A percentile compares a stretch with the other conserved stretches of the same genome.
These are phyloP conservation scores for Avahi laniger DNA, from an alignment of 2,797 vertebrate genomes.

Conservation along the genomic window DNA sequence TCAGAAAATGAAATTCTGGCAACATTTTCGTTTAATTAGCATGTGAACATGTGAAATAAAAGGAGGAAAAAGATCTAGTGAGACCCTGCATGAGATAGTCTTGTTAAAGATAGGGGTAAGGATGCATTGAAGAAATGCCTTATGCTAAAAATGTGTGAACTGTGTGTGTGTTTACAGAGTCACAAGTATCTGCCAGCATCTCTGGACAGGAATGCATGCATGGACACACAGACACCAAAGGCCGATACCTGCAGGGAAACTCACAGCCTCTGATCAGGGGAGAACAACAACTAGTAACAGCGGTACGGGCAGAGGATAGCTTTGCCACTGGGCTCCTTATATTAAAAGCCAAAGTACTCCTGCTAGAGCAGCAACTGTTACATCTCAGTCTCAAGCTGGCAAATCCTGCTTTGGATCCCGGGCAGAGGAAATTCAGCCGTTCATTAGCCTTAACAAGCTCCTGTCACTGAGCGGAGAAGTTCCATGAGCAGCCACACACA, in stretches of 20 bases:
- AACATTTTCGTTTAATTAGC: slow-evolving; percentile 78
- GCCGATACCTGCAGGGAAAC: slow-evolving; percentile 43
- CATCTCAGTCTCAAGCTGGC: slow-evolving; percentile 32
- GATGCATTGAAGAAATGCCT: background rate
- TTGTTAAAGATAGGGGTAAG: slow-evolving; percentile 67
- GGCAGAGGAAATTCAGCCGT: slow-evolving; percentile 74
- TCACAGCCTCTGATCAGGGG: slow-evolving; percentile 7
- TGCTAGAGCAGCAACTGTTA: slow-evolving; percentile 57
- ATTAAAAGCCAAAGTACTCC: slow-evolving; percentile 47
- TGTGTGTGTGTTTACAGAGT: background rate
- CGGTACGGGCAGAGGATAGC: background rate
- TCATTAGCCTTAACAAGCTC: slow-evolving; percentile 69
- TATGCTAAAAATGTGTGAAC: background rate
- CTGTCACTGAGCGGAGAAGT: slow-evolving; percentile 73
- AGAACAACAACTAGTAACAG: slow-evolving; percentile 67
- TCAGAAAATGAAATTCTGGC: slow-evolving; percentile 77
- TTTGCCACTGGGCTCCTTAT: background rate
- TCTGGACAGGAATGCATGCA: background rate
- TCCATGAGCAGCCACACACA: slow-evolving; percentile 80
- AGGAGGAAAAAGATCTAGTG: slow-evolving; percentile 69
- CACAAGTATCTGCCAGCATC: slow-evolving; percentile 42
- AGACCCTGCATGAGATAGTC: slow-evolving; percentile 64
- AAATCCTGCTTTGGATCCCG: slow-evolving; percentile 62
- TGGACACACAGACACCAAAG: background rate
- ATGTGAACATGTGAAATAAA: slow-evolving; percentile 63